Evolutionary conservation across 2,113 vertebrate genomes (phyloP).

Genomic region (Ahaetulla prasina): DNA sequence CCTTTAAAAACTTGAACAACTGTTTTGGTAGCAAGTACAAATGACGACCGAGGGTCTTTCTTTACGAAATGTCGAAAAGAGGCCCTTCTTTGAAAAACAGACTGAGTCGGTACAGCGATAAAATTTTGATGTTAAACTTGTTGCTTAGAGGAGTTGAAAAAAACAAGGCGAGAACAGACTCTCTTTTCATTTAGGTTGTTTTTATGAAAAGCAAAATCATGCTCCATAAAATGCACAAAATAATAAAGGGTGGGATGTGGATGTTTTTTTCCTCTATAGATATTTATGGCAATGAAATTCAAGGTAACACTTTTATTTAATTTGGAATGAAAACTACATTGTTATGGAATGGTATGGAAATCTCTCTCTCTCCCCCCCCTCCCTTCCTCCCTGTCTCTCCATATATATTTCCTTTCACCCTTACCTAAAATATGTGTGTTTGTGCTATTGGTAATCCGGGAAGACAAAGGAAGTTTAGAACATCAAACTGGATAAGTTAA

Average conservation of each 20-base stretch:
- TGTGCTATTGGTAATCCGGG: not conserved
- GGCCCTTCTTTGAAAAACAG: not conserved
- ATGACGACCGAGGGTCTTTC: not conserved
- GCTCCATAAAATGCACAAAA: not conserved
- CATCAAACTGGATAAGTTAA: slow-evolving; percentile 3
- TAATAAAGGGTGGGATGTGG: not conserved
- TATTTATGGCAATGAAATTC: not conserved
- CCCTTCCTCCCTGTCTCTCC: not conserved
- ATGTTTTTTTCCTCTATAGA: not conserved
- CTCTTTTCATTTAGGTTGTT: not conserved
- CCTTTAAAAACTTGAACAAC: not conserved
- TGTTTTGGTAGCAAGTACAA: slow-evolving; percentile 7
- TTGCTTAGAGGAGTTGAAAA: not conserved
- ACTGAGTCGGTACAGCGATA: not conserved
- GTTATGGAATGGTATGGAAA: not conserved
- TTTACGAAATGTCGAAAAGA: not conserved
- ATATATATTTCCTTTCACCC: not conserved
- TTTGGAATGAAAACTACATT: not conserved
- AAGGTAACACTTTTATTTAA: not conserved
- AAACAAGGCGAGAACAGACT: not conserved
- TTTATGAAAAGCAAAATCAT: not conserved
- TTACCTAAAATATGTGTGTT: not conserved
- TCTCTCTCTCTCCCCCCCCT: not conserved
- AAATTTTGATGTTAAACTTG: not conserved
- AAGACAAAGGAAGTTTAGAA: not conserved